Conservation (phyloP, 2,888 invertebrate species). For the Gastracanthus pulcherrimus region DNA sequence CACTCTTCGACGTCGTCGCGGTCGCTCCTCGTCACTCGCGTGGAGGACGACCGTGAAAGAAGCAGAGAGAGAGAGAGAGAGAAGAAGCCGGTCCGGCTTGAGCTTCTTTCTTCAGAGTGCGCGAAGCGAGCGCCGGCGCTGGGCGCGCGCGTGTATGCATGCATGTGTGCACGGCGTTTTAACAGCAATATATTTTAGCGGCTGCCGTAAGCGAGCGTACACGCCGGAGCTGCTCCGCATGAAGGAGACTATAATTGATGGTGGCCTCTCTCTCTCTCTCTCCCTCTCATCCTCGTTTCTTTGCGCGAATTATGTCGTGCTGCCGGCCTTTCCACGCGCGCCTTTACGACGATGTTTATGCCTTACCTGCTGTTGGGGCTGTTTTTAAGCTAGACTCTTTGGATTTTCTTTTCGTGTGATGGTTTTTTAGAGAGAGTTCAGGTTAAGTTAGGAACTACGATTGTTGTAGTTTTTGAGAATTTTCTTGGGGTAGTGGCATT, state of each 20-base stretch:
- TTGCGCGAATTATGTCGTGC: constrained; percentile 39
- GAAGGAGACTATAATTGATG: constrained; percentile 45
- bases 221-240: constrained; percentile 12
- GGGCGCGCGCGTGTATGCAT: background rate
- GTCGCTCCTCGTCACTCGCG: constrained; percentile 38
- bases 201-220: background rate
- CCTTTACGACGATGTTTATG: constrained; percentile 28
- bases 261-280: background rate
- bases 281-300: constrained; percentile 4
- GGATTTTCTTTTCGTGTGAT: background rate
- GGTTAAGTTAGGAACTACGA: too few species aligned
- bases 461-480: too few species aligned
- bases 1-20: constrained; percentile 39
- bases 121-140: constrained; percentile 9
- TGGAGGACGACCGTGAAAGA: background rate
- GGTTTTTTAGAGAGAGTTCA: too few species aligned
- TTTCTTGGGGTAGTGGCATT: too few species aligned
- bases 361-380: background rate
- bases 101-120: background rate
- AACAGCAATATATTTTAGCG: constrained; percentile 39
- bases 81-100: background rate
- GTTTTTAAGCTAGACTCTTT: background rate
- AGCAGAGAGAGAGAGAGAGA: too few species aligned
- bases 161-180: background rate
- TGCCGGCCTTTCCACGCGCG: constrained; percentile 1